A percentile compares a stretch with the other conserved stretches of the same genome.
These are phyloP conservation scores for Antheraea yamamai DNA, from an alignment of 2,888 invertebrate genomes.

Conservation along the genomic window DNA sequence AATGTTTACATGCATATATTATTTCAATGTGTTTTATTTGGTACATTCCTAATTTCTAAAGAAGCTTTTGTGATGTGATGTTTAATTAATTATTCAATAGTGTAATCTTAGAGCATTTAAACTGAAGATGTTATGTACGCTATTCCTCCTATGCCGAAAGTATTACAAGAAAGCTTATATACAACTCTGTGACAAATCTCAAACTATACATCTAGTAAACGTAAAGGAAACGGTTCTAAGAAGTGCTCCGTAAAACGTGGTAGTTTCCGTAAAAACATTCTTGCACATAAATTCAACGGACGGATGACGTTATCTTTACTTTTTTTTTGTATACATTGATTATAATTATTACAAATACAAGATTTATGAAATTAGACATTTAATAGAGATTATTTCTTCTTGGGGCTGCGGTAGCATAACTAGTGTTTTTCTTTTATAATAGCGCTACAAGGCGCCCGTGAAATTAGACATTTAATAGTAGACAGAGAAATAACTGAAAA, in stretches of 20 bases:
- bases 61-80: conserved; percentile 81
- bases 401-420: too few species aligned
- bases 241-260: not conserved
- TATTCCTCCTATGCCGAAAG: not conserved
- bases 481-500: too few species aligned
- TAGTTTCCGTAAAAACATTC: not conserved
- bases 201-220: not conserved
- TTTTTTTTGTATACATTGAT: too few species aligned
- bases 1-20: not conserved
- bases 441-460: too few species aligned
- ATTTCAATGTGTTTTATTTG: conserved; percentile 42
- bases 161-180: not conserved
- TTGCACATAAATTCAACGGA: not conserved
- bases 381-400: too few species aligned
- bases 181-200: not conserved
- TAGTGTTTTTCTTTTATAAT: too few species aligned
- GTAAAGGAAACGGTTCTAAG: not conserved
- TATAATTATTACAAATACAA: too few species aligned
- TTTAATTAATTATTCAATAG: conserved; percentile 43
- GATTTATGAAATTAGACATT: too few species aligned
- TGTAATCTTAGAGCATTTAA: conserved; percentile 13
- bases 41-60: conserved; percentile 70
- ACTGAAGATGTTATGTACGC: not conserved
- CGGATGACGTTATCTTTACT: too few species aligned
- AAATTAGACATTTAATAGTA: too few species aligned